phyloP scores from a whole-genome alignment of 2,797 vertebrate species.

The Phrynocephalus guinanensis region DNA sequence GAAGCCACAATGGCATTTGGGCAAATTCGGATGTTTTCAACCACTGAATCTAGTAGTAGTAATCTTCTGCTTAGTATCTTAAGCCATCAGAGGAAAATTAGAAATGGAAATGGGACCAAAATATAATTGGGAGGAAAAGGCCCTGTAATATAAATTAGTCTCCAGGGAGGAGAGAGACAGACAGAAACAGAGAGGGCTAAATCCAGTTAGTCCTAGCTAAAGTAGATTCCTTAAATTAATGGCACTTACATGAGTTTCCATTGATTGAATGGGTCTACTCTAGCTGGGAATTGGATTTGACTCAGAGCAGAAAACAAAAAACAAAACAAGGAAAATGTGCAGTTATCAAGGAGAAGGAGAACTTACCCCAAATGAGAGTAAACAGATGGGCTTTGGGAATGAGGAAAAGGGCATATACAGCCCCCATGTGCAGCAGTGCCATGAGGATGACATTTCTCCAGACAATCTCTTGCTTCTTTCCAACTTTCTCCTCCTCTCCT shows the following conservation, averaged over 20 bases:
- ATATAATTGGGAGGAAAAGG: background rate
- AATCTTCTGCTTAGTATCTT: background rate
- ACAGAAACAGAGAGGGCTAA: background rate
- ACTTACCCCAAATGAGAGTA: slow-evolving; percentile 81
- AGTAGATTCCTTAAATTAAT: too few relatives aligned
- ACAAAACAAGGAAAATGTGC: background rate
- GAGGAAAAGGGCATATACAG: slow-evolving; percentile 74
- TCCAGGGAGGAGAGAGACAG: background rate
- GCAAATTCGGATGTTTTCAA: background rate
- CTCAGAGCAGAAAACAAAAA: too few relatives aligned
- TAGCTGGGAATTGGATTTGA: too few relatives aligned
- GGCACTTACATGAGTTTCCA: too few relatives aligned
- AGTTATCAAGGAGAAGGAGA: too few relatives aligned
- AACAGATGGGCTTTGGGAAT: slow-evolving; percentile 74
- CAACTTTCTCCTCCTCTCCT: slow-evolving; percentile 16
- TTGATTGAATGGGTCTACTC: too few relatives aligned
- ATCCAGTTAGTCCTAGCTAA: too few relatives aligned
- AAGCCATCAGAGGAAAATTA: background rate
- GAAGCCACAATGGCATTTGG: background rate
- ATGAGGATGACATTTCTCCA: slow-evolving; percentile 79
- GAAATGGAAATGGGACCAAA: background rate
- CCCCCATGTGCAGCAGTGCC: slow-evolving; percentile 75
- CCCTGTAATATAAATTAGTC: background rate
- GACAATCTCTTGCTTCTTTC: slow-evolving; percentile 62
- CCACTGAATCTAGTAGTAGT: accelerated